Base-by-base conservation (phyloP, 2,888 invertebrate genomes). In the Scaptodrosophila latifasciaeformis region DNA sequence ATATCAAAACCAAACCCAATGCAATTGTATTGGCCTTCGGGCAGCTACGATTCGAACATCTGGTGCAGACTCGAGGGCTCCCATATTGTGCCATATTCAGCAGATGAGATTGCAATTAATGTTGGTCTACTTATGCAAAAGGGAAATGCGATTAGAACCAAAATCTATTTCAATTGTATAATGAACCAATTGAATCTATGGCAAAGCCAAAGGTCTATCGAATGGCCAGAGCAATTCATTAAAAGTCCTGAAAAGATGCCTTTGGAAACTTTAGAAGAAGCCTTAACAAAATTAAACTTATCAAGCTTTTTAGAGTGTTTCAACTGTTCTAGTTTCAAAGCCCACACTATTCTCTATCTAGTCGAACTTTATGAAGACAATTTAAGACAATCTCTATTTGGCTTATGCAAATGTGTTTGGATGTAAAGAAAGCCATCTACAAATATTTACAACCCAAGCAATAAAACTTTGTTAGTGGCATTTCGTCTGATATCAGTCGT, bases 21-120 rank as follows among this genome's bases (percentile, higher is more conserved):
- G 27, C 27, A 27, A 9, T 9, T 6, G 5, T 27, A 9, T 9
- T 6, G 27, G 5, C 5, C 27, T 27, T 9, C 9, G 2, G 31
- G 48, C 43, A 54, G 43, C 51, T 43, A 31, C 65, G 49, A 49
- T 42, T 10, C 21, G 7, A 45, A 31, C 47, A 39, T 42, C 39
- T 48, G 51, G 39, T 34, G 46, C 27, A 18, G 19, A 9, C 19
- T n/a, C 17, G 2, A 21, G 40, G 3, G 37, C 2, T 10, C 3
- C 19, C 40, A 40, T 24, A 24, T 24, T 3, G n/a, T n/a, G 24
- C 24, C 24, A 24, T 24, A 7, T 5, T 24, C 4, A 24, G 24
- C 45, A 40, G 42, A 15, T 18, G 30, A 24, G 46, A 13, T 12
- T 15, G 21, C 37, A 24, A 15, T 43, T 21, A 35, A 44, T 42